phyloP scores from a whole-genome alignment of 2,797 vertebrate genomes.

The Lagodon rhomboides region DNA sequence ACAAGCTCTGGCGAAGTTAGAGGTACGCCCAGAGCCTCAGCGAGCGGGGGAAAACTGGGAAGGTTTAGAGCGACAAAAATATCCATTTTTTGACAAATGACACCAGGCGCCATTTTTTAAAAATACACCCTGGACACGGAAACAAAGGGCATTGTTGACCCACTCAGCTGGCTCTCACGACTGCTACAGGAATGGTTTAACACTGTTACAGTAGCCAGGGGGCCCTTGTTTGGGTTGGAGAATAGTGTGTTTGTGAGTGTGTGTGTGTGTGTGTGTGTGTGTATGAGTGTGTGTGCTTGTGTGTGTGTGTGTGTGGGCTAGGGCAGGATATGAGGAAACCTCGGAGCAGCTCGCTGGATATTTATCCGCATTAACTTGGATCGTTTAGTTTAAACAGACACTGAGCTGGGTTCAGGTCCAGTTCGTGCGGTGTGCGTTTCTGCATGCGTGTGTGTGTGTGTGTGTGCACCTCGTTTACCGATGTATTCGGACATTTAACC shows the following conservation, averaged over 20 bases:
- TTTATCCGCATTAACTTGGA: conserved; percentile 83
- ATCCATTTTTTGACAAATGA: conserved; percentile 61
- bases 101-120: conserved; percentile 29
- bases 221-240: conserved; percentile 51
- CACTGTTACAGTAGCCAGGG: conserved; percentile 59
- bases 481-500: conserved; percentile 28
- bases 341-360: conserved; percentile 77
- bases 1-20: conserved; percentile 52
- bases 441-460: conserved; percentile 19
- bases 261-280: conserved; percentile 58
- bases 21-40: conserved; percentile 42
- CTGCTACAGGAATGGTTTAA: conserved; percentile 60
- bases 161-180: conserved; percentile 53
- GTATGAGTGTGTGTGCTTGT: conserved; percentile 60
- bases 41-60: conserved; percentile 30
- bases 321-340: conserved; percentile 83
- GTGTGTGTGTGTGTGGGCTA: conserved; percentile 73
- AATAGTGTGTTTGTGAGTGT: conserved; percentile 36
- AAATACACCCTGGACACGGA: conserved; percentile 49
- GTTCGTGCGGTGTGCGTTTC: conserved; percentile 46
- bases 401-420: conserved; percentile 76
- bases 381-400: conserved; percentile 82
- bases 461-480: conserved; percentile 38
- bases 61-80: conserved; percentile 43
- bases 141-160: conserved; percentile 76